Base-by-base conservation (phyloP, 2,888 invertebrate genomes). In the Theodoxus fluviatilis region DNA sequence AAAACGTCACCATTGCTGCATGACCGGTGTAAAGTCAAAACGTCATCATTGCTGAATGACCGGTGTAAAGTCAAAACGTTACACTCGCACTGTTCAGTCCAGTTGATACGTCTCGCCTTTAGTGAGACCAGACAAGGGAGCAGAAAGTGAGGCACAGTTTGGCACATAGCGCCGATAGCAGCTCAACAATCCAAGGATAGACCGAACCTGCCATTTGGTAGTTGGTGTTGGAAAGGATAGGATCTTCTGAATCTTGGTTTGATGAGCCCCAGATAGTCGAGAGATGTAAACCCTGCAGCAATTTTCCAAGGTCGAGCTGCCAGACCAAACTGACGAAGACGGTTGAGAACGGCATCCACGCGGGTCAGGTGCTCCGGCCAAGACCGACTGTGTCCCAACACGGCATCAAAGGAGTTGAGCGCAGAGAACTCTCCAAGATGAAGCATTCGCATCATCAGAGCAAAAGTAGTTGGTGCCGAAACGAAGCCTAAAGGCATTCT, bases 401-500 rank as follows among this genome's bases (percentile, higher is more conserved):
- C 3, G 7, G 37, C 38, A 38, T 25, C 22, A 33, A 7, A 18
- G 35, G 37, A 61, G n/a, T 57, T 33, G 3, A 57, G 28, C 25
- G 4, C 28, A 9, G 25, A 33, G 18, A 61, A 31, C n/a, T 6
- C 7, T 63, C 4, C 22, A 22, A 22, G 33, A 0, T 1, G 3
- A 12, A 63, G 12, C 38, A 1, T 12, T 3, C 38, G 3, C 63
- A 38, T 38, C 38, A 38, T 63, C 9, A 37, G 33, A 3, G 61
- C 63, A 63, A 63, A 63, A 3, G 52, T 49, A n/a, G 49, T 37
- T 35, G 66, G 66, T 2, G 66, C 66, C 1, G 66, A 18, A 3
- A 49, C n/a, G n/a, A 66, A n/a, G 4, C 66, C 47, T 28, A 66
- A 66, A 4, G 66, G 66, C 66, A 49, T 66, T 12, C 52, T 2